phyloP scores from a whole-genome alignment of 1,140 invertebrate species.

The Pinna nobilis region DNA sequence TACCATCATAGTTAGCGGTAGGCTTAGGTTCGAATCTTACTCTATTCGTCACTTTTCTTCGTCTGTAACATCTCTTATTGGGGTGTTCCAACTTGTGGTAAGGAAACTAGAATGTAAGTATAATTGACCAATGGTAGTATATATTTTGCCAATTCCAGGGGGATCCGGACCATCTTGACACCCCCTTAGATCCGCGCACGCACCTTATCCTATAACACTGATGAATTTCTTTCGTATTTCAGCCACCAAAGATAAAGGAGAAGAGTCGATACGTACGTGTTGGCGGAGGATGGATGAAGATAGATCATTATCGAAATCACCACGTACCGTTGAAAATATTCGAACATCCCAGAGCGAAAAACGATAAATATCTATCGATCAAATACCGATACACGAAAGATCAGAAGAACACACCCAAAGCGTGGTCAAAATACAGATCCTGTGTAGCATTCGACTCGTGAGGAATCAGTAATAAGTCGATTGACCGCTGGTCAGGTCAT shows the following conservation, averaged over 20 bases:
- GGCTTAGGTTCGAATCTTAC: no score
- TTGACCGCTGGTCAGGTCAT: no score
- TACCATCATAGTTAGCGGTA: no score
- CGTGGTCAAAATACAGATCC: slow-evolving; percentile 34
- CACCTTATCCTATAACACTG: no score
- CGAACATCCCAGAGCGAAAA: slow-evolving; percentile 28
- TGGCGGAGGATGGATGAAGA: slow-evolving; percentile 29
- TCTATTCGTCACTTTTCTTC: no score
- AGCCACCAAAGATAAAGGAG: no score
- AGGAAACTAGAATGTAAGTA: background rate
- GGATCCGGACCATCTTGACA: no score
- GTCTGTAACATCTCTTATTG: no score
- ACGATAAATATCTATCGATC: slow-evolving; percentile 39
- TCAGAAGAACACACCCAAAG: slow-evolving; percentile 34
- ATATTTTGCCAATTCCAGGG: background rate
- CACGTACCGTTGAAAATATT: slow-evolving; percentile 28
- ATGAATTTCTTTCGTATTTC: no score
- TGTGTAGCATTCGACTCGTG: slow-evolving; percentile 13
- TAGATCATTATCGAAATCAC: slow-evolving; percentile 24
- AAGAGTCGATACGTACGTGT: slow-evolving; percentile 11
- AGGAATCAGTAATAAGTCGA: no score
- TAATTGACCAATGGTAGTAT: background rate
- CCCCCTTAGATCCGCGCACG: no score
- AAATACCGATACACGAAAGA: slow-evolving; percentile 34
- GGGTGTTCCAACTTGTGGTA: no score